A percentile compares a stretch with the other conserved stretches of the same genome.
Conservation (phyloP, 2,888 invertebrate genomes). For the Eilema depressum region DNA sequence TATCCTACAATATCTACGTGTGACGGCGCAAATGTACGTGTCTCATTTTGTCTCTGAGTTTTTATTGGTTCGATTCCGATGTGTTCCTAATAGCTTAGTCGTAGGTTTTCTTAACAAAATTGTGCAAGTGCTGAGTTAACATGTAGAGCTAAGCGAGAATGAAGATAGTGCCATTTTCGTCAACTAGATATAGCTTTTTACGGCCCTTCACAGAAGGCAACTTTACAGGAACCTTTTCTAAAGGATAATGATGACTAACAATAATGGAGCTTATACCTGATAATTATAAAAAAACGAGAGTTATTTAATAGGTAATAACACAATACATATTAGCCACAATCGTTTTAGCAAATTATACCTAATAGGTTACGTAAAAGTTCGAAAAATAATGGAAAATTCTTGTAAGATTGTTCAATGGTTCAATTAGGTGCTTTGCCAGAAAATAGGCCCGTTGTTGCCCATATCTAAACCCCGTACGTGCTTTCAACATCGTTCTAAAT, state of each 20-base stretch:
- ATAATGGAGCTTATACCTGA: no score
- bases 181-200: no score
- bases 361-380: no score
- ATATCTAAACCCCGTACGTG: slow-evolving; percentile 36
- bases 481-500: slow-evolving; percentile 48
- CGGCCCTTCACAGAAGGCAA: no score
- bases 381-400: neutral
- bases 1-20: neutral
- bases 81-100: no score
- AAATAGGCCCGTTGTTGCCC: slow-evolving; percentile 13
- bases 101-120: no score
- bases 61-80: neutral
- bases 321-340: no score
- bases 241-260: no score
- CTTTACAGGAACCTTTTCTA: no score
- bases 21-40: neutral
- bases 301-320: no score
- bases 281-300: neutral
- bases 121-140: neutral
- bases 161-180: no score
- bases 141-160: neutral
- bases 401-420: neutral
- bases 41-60: neutral
- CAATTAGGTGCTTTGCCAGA: neutral
- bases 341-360: no score